Evolutionary conservation across 92 coral and sea anemone species (phyloP).

Genomic region (Porites lobata): DNA sequence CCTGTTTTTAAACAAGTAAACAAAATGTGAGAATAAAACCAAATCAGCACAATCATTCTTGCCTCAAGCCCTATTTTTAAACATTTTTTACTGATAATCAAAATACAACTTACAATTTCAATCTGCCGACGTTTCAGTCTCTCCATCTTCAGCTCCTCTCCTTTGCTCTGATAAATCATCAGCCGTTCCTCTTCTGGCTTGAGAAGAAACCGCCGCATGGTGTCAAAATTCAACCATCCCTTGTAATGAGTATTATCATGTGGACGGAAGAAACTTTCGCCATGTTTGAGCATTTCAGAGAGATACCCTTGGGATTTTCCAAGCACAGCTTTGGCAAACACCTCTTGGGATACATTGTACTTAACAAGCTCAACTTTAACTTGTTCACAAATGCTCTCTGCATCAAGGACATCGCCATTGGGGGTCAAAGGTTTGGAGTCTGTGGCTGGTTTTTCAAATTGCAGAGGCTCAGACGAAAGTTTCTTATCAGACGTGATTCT

Average conservation of each 20-base stretch:
- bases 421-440: slow-evolving; percentile 22
- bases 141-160: slow-evolving; percentile 77
- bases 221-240: slow-evolving; percentile 90
- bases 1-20: too few species aligned
- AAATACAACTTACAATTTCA: slow-evolving; percentile 19
- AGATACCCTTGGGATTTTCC: slow-evolving; percentile 94
- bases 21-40: too few species aligned
- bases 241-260: slow-evolving; percentile 82
- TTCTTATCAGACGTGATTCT: slow-evolving; percentile 73
- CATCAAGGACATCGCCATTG: slow-evolving; percentile 47
- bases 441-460: slow-evolving; percentile 50
- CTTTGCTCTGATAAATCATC: slow-evolving; percentile 73
- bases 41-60: too few species aligned
- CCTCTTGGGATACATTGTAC: slow-evolving; percentile 90
- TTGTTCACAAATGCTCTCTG: slow-evolving; percentile 73
- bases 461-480: slow-evolving; percentile 42
- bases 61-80: neutral
- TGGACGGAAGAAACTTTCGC: slow-evolving; percentile 82
- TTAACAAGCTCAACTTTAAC: slow-evolving; percentile 86
- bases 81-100: neutral
- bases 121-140: slow-evolving; percentile 57
- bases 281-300: slow-evolving; percentile 92
- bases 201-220: slow-evolving; percentile 81
- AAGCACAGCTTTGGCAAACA: slow-evolving; percentile 91
- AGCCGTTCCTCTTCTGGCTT: slow-evolving; percentile 82